Evolutionary conservation across 2,113 vertebrate genomes (phyloP).

Genomic region (Stictonetta naevosa): DNA sequence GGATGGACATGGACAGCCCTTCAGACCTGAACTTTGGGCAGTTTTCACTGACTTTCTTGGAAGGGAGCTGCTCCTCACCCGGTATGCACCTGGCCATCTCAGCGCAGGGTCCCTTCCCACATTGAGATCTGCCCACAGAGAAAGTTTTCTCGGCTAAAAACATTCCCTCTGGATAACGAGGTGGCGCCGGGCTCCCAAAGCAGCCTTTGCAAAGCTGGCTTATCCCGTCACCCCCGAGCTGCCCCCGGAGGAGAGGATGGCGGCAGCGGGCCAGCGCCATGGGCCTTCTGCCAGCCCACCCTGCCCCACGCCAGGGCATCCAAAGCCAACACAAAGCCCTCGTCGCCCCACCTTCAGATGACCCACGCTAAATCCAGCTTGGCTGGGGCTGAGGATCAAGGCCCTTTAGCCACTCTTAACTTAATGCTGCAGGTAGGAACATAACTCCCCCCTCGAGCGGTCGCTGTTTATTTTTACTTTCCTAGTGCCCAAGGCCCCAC

Average conservation of each 20-base stretch:
- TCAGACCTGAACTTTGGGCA: not conserved
- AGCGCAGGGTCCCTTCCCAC: not conserved
- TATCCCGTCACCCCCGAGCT: constrained; percentile 10
- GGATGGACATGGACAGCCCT: not conserved
- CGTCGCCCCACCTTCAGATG: constrained; percentile 51
- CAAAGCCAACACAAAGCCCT: constrained; percentile 69
- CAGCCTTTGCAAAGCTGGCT: constrained; percentile 65
- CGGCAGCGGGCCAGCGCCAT: not conserved
- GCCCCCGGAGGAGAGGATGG: not conserved
- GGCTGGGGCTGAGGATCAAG: constrained; percentile 63
- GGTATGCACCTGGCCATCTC: not conserved
- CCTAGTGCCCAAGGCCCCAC: not conserved
- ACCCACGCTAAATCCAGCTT: constrained; percentile 62
- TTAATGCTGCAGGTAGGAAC: constrained; percentile 65
- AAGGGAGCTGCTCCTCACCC: no score
- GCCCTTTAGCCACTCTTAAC: constrained; percentile 60
- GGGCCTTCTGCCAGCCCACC: constrained; percentile 52
- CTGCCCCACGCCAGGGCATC: constrained; percentile 17
- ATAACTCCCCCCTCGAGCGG: not conserved
- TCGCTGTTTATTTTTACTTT: constrained; percentile 49
- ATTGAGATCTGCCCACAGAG: not conserved
- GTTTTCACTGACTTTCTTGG: not conserved
- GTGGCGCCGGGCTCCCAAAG: not conserved
- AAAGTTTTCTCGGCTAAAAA: constrained; percentile 26
- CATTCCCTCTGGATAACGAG: not conserved